These are phyloP conservation scores for Drosophila antonietae DNA, from an alignment of 2,888 invertebrate species.

Conservation along the genomic window DNA sequence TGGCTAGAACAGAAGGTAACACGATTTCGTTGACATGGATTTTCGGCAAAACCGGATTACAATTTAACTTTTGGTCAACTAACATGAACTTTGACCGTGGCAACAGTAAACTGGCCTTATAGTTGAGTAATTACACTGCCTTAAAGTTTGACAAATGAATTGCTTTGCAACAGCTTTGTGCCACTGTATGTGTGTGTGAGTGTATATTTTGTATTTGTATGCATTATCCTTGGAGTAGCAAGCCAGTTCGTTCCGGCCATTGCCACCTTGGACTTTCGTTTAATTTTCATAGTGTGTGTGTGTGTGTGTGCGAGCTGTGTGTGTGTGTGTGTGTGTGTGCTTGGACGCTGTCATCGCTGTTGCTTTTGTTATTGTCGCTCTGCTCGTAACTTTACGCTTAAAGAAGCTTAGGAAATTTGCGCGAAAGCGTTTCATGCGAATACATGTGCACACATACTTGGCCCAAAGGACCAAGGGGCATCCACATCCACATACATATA, in stretches of 20 bases:
- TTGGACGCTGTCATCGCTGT: constrained; percentile 44
- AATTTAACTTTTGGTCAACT: constrained; percentile 41
- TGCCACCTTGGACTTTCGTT: constrained; percentile 59
- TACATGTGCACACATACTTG: neutral
- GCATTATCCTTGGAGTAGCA: constrained; percentile 21
- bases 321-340: constrained; percentile 29
- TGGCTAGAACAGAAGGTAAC: neutral
- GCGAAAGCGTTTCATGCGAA: constrained; percentile 47
- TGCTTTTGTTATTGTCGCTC: constrained; percentile 52
- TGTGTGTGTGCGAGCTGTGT: constrained; percentile 33
- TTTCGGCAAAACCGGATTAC: constrained; percentile 21
- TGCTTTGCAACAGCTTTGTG: constrained; percentile 34
- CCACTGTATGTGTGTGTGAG: constrained; percentile 1
- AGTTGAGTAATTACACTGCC: constrained; percentile 42
- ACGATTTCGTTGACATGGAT: constrained; percentile 23
- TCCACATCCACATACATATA: neutral
- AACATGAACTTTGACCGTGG: constrained; percentile 33
- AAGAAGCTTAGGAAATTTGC: constrained; percentile 66
- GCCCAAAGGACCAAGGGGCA: constrained; percentile 9
- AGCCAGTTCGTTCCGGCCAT: constrained; percentile 41
- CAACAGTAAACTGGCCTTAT: constrained; percentile 28
- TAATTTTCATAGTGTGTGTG: constrained; percentile 52
- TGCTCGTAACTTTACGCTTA: constrained; percentile 69
- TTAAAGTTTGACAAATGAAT: constrained; percentile 42
- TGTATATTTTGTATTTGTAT: constrained; percentile 11